A percentile compares a stretch with the other conserved stretches of the same genome.
phyloP scores from a whole-genome alignment of 2,113 vertebrate genomes.

The Nibea coibor region DNA sequence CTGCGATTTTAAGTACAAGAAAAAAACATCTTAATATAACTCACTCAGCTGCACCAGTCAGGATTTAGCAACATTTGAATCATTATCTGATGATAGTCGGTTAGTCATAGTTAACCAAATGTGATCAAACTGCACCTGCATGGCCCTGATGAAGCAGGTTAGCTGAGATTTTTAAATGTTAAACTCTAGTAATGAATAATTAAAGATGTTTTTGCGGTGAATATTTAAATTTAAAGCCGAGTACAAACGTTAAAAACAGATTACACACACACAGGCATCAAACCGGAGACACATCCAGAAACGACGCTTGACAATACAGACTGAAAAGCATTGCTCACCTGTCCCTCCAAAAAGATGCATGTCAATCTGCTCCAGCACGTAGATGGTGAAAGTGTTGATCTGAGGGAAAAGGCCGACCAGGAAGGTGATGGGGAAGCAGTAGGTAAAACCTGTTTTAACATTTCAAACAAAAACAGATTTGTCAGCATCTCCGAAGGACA shows the following conservation, averaged over 20 bases:
- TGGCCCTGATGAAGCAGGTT: not conserved
- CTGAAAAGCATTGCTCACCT: conserved; percentile 81
- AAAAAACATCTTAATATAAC: no score
- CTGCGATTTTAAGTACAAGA: not conserved
- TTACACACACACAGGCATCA: not conserved
- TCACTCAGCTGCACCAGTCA: not conserved
- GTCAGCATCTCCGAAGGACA: not conserved
- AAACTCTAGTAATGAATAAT: not conserved
- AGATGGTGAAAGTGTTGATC: conserved; percentile 96
- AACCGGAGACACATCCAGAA: not conserved
- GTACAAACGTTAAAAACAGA: not conserved
- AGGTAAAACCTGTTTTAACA: conserved; percentile 87
- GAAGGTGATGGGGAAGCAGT: conserved; percentile 95
- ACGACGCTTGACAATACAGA: not conserved
- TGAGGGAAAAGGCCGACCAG: conserved; percentile 97
- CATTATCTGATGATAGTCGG: not conserved
- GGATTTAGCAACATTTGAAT: not conserved
- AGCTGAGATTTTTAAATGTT: not conserved
- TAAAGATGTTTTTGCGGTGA: not conserved
- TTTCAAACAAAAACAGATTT: conserved; percentile 11
- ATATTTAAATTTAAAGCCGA: not conserved
- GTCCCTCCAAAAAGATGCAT: conserved; percentile 96
- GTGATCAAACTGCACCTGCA: not conserved
- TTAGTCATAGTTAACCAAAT: not conserved
- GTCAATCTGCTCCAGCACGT: conserved; percentile 96